These are phyloP conservation scores for Protosalanx chinensis DNA, from an alignment of 2,797 vertebrate species.

Conservation along the genomic window DNA sequence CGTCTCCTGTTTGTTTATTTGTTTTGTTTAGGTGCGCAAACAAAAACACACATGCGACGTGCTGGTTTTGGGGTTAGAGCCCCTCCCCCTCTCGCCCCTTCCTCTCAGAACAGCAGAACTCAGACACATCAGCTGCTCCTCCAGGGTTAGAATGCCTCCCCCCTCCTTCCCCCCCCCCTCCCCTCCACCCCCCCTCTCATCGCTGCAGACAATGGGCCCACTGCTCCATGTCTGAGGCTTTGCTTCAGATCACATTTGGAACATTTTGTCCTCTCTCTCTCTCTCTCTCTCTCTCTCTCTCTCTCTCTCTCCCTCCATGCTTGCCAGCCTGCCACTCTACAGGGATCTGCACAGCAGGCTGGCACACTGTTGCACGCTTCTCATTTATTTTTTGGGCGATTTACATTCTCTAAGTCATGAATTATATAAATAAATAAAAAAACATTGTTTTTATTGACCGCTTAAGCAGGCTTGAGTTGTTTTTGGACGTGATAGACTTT, in stretches of 20 bases:
- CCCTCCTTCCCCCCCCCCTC: neutral
- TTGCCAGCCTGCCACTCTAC: slow-evolving; percentile 28
- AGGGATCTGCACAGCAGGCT: slow-evolving; percentile 35
- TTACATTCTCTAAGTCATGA: slow-evolving; percentile 25
- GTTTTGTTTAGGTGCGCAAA: neutral
- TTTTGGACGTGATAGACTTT: too few relatives aligned
- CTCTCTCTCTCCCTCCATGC: slow-evolving; percentile 26
- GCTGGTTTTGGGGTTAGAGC: neutral
- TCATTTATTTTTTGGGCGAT: neutral
- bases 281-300: neutral
- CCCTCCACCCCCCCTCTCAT: neutral
- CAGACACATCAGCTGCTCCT: slow-evolving; percentile 1
- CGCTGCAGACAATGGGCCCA: slow-evolving; percentile 34
- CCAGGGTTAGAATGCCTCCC: neutral
- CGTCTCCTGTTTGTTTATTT: neutral
- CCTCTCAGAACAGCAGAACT: neutral
- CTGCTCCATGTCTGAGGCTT: slow-evolving; percentile 36
- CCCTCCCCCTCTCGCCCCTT: neutral
- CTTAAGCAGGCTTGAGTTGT: too few relatives aligned
- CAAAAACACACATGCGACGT: neutral
- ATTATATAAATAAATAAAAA: neutral
- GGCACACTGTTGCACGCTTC: slow-evolving; percentile 13
- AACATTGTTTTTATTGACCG: neutral
- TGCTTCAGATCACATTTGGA: slow-evolving; percentile 48
- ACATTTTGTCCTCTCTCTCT: slow-evolving; percentile 62